Evolutionary conservation across 2,888 invertebrate genomes (phyloP).

Genomic region (Petrolisthes manimaculis): DNA sequence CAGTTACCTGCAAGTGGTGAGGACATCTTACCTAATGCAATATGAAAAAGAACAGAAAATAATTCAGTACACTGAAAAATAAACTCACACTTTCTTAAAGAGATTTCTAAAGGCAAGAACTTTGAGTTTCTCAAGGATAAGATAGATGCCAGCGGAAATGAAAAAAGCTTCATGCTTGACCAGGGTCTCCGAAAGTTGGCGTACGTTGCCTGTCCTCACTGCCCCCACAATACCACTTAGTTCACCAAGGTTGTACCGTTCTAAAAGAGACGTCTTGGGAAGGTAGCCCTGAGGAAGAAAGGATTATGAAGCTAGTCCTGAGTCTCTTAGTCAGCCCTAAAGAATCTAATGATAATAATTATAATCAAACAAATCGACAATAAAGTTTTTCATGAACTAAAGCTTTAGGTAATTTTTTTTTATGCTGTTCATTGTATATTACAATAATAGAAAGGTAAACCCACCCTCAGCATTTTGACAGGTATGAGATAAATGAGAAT

Average conservation of each 20-base stretch:
- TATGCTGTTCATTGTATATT: too few relatives aligned
- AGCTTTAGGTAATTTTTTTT: too few relatives aligned
- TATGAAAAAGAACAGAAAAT: neutral
- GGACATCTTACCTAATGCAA: neutral
- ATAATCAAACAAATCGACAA: too few relatives aligned
- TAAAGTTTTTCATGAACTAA: too few relatives aligned
- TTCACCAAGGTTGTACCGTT: slow-evolving; percentile 90
- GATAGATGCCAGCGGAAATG: slow-evolving; percentile 95
- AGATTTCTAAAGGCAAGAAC: slow-evolving; percentile 95
- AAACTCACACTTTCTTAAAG: slow-evolving; percentile 86
- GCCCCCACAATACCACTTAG: slow-evolving; percentile 91
- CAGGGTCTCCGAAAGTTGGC: slow-evolving; percentile 85
- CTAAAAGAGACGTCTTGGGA: slow-evolving; percentile 84
- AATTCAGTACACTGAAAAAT: neutral
- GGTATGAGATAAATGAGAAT: slow-evolving; percentile 96
- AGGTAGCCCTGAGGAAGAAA: slow-evolving; percentile 80
- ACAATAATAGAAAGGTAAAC: neutral
- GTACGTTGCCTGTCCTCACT: slow-evolving; percentile 90
- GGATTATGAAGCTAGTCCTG: neutral
- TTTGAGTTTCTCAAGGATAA: slow-evolving; percentile 96
- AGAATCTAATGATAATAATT: too few relatives aligned
- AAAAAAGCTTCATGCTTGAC: slow-evolving; percentile 90
- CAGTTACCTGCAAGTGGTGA: neutral
- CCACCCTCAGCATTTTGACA: slow-evolving; percentile 89
- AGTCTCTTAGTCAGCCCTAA: too few relatives aligned